Evolutionary conservation across 1,140 invertebrate genomes (phyloP), one percentile per base, ranked within the genome.

Genomic region (Trichoplusia ni): DNA sequence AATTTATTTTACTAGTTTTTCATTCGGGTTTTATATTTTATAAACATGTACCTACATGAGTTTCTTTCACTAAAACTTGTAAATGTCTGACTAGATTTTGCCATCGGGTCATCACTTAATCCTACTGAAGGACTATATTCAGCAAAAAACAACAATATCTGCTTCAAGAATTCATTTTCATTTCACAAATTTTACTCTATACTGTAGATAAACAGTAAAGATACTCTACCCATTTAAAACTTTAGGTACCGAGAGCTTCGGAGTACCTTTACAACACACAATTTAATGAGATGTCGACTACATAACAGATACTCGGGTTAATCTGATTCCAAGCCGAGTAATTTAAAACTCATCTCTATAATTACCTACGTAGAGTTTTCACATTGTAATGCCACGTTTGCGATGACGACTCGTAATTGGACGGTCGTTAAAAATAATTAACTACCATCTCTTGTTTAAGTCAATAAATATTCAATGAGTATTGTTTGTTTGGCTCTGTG

Each of bases 351-450:
- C 44, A 14, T 29, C 44, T 16, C 25, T 16, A 16, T 27, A 31
- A 47, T 16, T 21, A 14, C 25, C 44, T 29, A 21, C n/a, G 23
- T 16, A 18, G 11, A 6, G 13, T 9, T 6, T 47, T 47, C 25
- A 29, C 44, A 9, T n/a, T 47, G 23, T 8, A 27, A 47, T 13
- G 21, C 0, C 7, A 14, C 13, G 44, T 29, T 18, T 27, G 44
- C 5, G 8, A 47, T 47, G 44, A 47, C 44, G 25, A 25, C 27
- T 31, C 44, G 44, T 47, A 47, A 47, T 47, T 47, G 44, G 25
- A 31, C 44, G 9, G 13, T 46, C 11, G 44, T 47, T 47, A 29
- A 29, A 47, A 31, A 16, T 47, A 47, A 47, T 47, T 29, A 46
- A 47, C 44, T 47, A n/a, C n/a, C 44, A 47, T 29, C 25, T 16